Base-by-base conservation (phyloP, 2,888 invertebrate species). In the Pristionchus maxplancki region DNA sequence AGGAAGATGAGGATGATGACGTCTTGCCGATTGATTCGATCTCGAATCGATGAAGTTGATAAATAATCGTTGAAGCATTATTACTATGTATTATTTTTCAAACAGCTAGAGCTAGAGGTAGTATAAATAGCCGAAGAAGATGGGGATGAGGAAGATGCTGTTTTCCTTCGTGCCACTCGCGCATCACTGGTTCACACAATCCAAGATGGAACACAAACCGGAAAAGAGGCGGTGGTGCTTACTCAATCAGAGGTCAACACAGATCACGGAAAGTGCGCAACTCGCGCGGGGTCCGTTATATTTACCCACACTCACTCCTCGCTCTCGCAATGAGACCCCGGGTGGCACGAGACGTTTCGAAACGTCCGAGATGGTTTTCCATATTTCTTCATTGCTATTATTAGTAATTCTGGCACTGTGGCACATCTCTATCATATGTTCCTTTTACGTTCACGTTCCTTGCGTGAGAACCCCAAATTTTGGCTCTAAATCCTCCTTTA, bases 271-370 rank as follows among this genome's bases (percentile, higher is more conserved):
- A 64, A 64, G 64, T 64, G 64, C 28, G 28, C 64, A 31, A 58
- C 58, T 20, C 15, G 50, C 24, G 58, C n/a, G n/a, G 9, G 58
- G 20, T 28, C 62, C 53, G 53, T 17, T 53, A 17, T 62, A 13
- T 62, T 62, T 62, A 28, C 15, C 62, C 62, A 62, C 62, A 62
- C 62, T 28, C 64, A 3, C 64, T 8, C 64, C 9, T 4, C 31
- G 58, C 64, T 58, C 58, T 58, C 58, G 58, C 58, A 58, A 58
- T 58, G 58, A 64, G 64, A 58, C 64, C 64, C 64, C 64, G 64
- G 64, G 64, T 64, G 64, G 64, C 64, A 64, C 64, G 64, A 64
- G 31, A 64, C 58, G 24, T 58, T 58, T 20, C 58, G 58, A 58
- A n/a, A 8, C 4, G n/a, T 58, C 58, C 9, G 6, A 58, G 24